These are phyloP conservation scores for Nycticebus coucang DNA, from an alignment of 2,113 vertebrate genomes.

Conservation along the genomic window DNA sequence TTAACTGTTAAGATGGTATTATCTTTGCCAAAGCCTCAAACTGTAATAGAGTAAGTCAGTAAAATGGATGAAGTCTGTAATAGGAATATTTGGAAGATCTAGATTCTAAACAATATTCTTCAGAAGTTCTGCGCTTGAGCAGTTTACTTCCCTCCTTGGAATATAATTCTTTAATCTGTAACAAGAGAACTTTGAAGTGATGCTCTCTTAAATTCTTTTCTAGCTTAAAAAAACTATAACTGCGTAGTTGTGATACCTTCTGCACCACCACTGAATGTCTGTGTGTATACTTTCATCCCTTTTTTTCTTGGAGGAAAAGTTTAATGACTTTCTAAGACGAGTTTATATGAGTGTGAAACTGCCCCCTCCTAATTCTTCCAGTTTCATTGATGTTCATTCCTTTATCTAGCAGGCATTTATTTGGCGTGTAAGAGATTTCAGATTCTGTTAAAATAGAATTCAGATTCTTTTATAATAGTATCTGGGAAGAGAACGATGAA, in stretches of 20 bases:
- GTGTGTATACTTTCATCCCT: neutral
- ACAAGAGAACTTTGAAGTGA: neutral
- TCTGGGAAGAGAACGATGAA: neutral
- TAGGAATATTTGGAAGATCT: neutral
- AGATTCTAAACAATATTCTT: neutral
- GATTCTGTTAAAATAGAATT: neutral
- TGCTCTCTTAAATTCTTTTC: neutral
- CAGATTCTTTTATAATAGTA: too few relatives aligned
- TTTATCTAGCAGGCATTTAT: conserved; percentile 12
- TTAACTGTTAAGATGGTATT: neutral
- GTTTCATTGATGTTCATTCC: neutral
- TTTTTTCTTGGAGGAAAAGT: neutral
- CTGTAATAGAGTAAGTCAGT: neutral
- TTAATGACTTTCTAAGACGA: conserved; percentile 15
- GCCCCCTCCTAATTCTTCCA: neutral
- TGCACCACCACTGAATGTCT: neutral
- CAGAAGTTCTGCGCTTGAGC: neutral
- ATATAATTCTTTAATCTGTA: conserved; percentile 30
- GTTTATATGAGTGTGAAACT: neutral
- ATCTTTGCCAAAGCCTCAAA: neutral
- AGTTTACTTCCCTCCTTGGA: neutral
- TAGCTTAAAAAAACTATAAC: neutral
- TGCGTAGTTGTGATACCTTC: neutral
- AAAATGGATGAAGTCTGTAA: conserved; percentile 17
- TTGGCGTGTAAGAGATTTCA: neutral